Evolutionary conservation across 2,888 invertebrate species (phyloP).

Genomic region (Nematopogon swammerdamellus): DNA sequence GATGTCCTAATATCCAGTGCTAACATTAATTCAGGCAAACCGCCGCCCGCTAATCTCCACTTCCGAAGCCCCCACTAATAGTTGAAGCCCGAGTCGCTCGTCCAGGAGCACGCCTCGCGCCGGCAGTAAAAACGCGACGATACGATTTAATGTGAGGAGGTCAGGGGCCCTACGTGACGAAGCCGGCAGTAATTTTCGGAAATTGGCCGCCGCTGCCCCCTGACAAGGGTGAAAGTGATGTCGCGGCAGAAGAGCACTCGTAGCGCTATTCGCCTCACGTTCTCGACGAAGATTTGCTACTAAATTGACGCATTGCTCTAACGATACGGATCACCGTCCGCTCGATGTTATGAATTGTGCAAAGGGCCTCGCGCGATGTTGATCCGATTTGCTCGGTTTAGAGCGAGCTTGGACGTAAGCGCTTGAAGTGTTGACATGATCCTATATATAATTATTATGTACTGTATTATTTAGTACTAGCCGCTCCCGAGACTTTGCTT

Average conservation of each 20-base stretch:
- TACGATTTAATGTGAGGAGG: not conserved
- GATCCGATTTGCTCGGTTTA: too few relatives aligned
- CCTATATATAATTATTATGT: too few relatives aligned
- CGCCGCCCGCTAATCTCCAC: too few relatives aligned
- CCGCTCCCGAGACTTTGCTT: too few relatives aligned
- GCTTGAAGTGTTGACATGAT: too few relatives aligned
- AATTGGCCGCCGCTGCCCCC: not conserved
- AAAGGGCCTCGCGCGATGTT: not conserved
- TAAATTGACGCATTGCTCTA: conserved; percentile 1
- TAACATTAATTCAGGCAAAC: too few relatives aligned
- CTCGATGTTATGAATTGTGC: not conserved
- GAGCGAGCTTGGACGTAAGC: too few relatives aligned
- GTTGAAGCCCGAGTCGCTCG: too few relatives aligned
- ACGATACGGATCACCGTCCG: not conserved
- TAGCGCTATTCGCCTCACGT: conserved; percentile 8
- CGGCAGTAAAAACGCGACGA: not conserved
- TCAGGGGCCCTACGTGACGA: not conserved
- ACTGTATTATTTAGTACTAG: too few relatives aligned
- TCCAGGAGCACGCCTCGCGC: too few relatives aligned
- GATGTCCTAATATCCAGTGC: too few relatives aligned
- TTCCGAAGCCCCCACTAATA: too few relatives aligned
- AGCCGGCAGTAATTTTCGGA: not conserved
- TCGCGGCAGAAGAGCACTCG: not conserved
- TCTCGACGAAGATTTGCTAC: conserved; percentile 7
- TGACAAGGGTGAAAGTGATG: not conserved